Base-by-base conservation (phyloP, 2,113 vertebrate species). In the Seriola dumerili region DNA sequence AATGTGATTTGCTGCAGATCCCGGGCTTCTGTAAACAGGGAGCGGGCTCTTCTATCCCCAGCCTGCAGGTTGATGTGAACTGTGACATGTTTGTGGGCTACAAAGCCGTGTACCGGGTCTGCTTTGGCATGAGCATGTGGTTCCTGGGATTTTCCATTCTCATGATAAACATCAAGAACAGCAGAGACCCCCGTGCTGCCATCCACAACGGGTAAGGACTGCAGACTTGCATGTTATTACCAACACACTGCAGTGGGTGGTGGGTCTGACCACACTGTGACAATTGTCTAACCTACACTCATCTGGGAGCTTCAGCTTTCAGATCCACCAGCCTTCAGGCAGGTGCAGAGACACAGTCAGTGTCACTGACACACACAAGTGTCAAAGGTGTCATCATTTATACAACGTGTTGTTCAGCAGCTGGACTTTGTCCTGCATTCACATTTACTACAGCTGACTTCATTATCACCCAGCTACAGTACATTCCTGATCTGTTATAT, bases 41-140 rank as follows among this genome's bases (percentile, higher is more conserved):
- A 3, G 93, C 95, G 13, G 92, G 94, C 59, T 94, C 95, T 3
- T 91, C 64, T 4, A 9, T 95, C 48, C 86, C 89, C 0, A 93
- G 92, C 29, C 0, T 92, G 36, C 89, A 95, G 17, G 94, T 87
- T 1, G 87, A 94, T 50, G 85, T 96, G 78, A 94, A 95, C 81
- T 99, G 98, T 42, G 93, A 97, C 10, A 95, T 96, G 57, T 95
- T 98, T 52, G 96, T 98, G 34, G 97, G 98, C 5, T 99, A 96
- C 90, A 97, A 97, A 88, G 98, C 98, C 5, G 97, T 99, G 17
- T 99, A 99, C 88, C 96, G 97, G 0, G 83, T 99, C 87, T 97
- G 95, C 94, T 99, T 99, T 80, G 97, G 96, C 81, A 95, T 99
- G 95, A 96, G 96, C 0, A 36, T 97, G 85, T 98, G 97, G 93